Conservation (phyloP, 92 coral and sea anemone species). For the Parazoanthus swiftii region DNA sequence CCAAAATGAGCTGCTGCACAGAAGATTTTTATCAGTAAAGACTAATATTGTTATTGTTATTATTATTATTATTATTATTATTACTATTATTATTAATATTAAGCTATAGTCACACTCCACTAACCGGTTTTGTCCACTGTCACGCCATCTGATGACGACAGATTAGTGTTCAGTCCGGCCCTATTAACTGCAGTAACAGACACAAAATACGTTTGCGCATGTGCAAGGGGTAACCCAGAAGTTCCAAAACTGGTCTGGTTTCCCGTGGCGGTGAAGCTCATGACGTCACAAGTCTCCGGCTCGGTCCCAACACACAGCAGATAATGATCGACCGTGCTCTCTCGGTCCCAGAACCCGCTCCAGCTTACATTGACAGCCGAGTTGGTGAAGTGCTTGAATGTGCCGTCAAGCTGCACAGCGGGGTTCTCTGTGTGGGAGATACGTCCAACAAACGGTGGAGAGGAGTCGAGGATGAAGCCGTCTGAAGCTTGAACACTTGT, state of each 20-base stretch:
- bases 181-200: slow-evolving; percentile 73
- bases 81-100: too few species aligned
- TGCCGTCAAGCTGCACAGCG: slow-evolving; percentile 43
- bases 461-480: slow-evolving; percentile 76
- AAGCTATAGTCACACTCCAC: not conserved
- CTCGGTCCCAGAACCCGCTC: slow-evolving; percentile 88
- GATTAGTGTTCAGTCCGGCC: slow-evolving; percentile 68
- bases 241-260: slow-evolving; percentile 57
- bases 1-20: not conserved
- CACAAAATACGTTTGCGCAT: slow-evolving; percentile 72
- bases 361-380: slow-evolving; percentile 69
- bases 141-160: slow-evolving; percentile 80
- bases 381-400: slow-evolving; percentile 55
- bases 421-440: slow-evolving; percentile 56
- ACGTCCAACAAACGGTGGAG: slow-evolving; percentile 77
- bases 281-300: slow-evolving; percentile 62
- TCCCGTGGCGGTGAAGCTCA: slow-evolving; percentile 59
- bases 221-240: slow-evolving; percentile 46
- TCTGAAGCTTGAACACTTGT: slow-evolving; percentile 61
- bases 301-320: slow-evolving; percentile 74
- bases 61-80: too few species aligned
- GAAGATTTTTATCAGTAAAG: too few species aligned
- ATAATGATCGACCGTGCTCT: slow-evolving; percentile 66
- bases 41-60: too few species aligned
- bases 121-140: slow-evolving; percentile 83